Percentiles rank a stretch among this genome's conserved stretches.
Evolutionary conservation across 2,113 vertebrate species (phyloP).

Genomic region (Sardina pilchardus): DNA sequence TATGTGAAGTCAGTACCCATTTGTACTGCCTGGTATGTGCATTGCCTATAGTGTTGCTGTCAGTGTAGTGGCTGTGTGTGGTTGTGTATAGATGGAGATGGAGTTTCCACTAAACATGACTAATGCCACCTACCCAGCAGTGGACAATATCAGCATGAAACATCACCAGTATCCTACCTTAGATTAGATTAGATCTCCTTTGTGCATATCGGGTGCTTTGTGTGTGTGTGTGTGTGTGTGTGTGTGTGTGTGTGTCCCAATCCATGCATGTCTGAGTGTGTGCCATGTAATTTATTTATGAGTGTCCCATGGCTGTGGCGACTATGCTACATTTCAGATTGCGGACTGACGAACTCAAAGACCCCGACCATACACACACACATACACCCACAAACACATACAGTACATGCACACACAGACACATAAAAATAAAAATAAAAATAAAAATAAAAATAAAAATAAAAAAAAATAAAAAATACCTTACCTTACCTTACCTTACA

Average conservation of each 20-base stretch:
- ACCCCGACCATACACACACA: background rate
- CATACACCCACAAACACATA: background rate
- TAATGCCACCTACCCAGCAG: background rate
- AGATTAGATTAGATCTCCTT: background rate
- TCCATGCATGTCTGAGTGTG: slow-evolving; percentile 9
- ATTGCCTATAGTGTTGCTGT: background rate
- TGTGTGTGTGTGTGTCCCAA: slow-evolving; percentile 12
- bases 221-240: slow-evolving; percentile 1
- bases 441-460: no score
- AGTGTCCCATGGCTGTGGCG: background rate
- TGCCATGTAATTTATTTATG: background rate
- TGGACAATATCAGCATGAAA: background rate
- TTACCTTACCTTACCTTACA: no score
- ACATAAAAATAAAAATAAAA: no score
- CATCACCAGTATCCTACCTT: background rate
- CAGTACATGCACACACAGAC: background rate
- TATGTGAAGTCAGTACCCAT: background rate
- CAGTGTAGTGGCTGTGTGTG: background rate
- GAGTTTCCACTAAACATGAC: background rate
- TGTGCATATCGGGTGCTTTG: background rate
- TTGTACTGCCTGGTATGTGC: background rate
- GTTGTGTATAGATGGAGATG: background rate
- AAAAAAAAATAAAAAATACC: no score
- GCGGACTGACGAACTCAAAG: background rate
- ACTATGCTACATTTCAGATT: background rate